Percentiles rank a stretch among this genome's conserved stretches.
phyloP scores from a whole-genome alignment of 2,797 vertebrate species.

The Mormyrus hasselquistii region DNA sequence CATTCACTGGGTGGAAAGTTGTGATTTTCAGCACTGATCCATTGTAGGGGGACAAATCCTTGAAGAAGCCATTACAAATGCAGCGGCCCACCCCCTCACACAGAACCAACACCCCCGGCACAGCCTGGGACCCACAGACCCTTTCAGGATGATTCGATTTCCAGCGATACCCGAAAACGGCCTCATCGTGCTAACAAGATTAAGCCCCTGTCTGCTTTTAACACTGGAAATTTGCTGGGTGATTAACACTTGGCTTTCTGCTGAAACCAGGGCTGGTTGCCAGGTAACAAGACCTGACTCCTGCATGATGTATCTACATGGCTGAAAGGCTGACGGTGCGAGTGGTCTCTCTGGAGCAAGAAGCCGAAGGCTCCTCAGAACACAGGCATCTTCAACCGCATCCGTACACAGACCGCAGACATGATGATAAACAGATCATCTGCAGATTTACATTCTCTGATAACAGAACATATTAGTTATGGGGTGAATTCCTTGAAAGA shows the following conservation, averaged over 20 bases:
- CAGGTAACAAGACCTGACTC: conserved; percentile 68
- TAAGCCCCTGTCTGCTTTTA: conserved; percentile 73
- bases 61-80: background rate
- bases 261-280: conserved; percentile 68
- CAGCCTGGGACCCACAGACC: conserved; percentile 41
- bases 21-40: background rate
- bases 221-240: conserved; percentile 70
- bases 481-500: background rate
- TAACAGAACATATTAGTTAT: background rate
- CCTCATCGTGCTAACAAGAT: conserved; percentile 83
- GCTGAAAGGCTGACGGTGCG: conserved; percentile 43
- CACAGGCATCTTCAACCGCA: conserved; percentile 9
- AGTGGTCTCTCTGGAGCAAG: conserved; percentile 32
- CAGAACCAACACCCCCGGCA: conserved; percentile 42
- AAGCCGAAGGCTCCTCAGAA: conserved; percentile 12
- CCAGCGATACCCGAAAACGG: conserved; percentile 81
- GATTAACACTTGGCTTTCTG: conserved; percentile 68
- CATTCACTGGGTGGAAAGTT: background rate
- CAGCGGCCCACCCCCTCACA: background rate
- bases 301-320: conserved; percentile 55
- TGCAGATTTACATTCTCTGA: background rate
- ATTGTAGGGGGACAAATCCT: background rate
- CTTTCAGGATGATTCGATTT: conserved; percentile 81
- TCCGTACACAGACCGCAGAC: background rate
- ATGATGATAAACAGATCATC: background rate